Base-by-base conservation (phyloP, 1,140 invertebrate genomes). In the Drosophila carrolli region DNA sequence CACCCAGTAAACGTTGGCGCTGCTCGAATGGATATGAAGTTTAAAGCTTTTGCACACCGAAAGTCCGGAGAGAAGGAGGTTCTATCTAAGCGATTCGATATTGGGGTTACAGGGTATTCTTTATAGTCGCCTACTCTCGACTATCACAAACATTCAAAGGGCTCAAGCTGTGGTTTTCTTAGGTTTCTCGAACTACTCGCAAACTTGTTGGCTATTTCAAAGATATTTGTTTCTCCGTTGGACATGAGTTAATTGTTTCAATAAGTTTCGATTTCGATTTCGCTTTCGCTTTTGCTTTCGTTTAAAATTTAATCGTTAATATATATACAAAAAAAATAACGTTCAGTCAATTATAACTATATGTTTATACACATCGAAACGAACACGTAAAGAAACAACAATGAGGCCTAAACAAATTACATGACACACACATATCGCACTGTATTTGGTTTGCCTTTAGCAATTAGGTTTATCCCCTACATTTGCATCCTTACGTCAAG, bases 301-400 rank as follows among this genome's bases (percentile, higher is more conserved):
- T 83, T 84, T 67, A 76, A 80, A 85, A 84, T 85, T 74, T 85
- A 71, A 85, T 63, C 68, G 50, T 85, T 67, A 86, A 85, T 85
- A 86, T 81, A 78, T 81, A 78, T 81, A 85, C 72, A 83, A 80
- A 81, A 89, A 89, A 89, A 79, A 78, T 70, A 72, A 84, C 53
- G 67, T 84, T 89, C 84, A 89, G 84, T 89, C 84, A 89, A 89
- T 89, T 89, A 80, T 75, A 80, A 77, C 75, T 84, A 67, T 78
- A 75, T 75, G 43, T 62, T 59, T 67, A 54, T 68, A 65, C 56
- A 41, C 50, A 48, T 38, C 61, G 37, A 63, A 47, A 72, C 66
- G 46, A 48, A 72, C 43, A 67, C 44, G 23, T 56, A 65, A 59
- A 60, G 19, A 65, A 82, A 82, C 57, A 77, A 74, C 61, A 75